Base-by-base conservation (phyloP, 30 jellyfish, hydroid and myxozoan genomes). In the Hydractinia echinata region DNA sequence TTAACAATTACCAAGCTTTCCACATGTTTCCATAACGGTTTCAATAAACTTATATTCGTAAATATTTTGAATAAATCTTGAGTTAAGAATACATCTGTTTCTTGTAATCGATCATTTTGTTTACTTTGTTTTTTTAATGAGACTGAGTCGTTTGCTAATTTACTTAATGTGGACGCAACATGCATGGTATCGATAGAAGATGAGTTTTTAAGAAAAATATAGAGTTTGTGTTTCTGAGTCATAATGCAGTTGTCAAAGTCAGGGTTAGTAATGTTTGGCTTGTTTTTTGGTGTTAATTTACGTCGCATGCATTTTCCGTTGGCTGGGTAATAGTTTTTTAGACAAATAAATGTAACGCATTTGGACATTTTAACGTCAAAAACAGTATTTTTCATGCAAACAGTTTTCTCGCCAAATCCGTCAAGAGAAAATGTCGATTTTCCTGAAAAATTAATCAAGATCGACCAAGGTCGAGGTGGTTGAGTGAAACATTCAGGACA, bases 331-430 rank as follows among this genome's bases (percentile, higher is more conserved):
- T 64, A 64, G 51, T 64, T 44, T 6, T 44, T 44, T n/a, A 51
- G 74, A 64, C 74, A 64, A n/a, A 7, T 44, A 64, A 64, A 64
- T 13, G 19, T 51, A 51, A 64, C 39, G 74, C 74, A 64, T 7
- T 44, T 64, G 10, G 19, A n/a, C 51, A 6, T n/a, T 7, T n/a
- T 44, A 4, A 64, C 39, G 39, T 64, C 74, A 64, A 64, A 64
- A n/a, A 64, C 39, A 0, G 74, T 64, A n/a, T 51, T 51, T n/a
- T 64, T 64, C 8, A 1, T 64, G 16, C 74, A 64, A 13, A 51
- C 19, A 6, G 18, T 6, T 64, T 7, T 64, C 39, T 6, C 16
- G 10, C 19, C 9, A 6, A 51, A 6, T 64, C 19, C 74, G 2
- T 30, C 44, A 30, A 30, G 44, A 30, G 44, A 30, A 30, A 30